Evolutionary conservation across 2,888 invertebrate species (phyloP), one percentile per base, ranked within the genome.

Genomic region (Tuberolachnus salignus): DNA sequence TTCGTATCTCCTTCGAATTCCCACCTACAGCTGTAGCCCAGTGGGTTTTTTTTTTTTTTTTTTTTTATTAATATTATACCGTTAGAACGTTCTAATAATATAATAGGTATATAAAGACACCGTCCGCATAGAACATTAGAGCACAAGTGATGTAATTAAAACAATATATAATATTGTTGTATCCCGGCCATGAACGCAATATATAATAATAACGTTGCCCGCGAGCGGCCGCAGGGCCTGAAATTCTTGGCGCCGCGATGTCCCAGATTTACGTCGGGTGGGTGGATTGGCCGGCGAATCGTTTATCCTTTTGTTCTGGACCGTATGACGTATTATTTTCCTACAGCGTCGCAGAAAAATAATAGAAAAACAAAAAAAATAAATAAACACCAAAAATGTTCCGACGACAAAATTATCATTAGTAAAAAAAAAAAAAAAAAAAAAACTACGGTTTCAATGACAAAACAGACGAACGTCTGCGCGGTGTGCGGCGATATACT

Each of bases 201-300:
- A 34, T 34, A 34, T 6, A 11, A 51, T 61, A 42, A 64, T 57
- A 59, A 46, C n/a, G 59, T 14, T 26, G 59, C 49, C 46, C 19
- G 6, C 49, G 49, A 72, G 49, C n/a, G n/a, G n/a, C n/a, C n/a
- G n/a, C n/a, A n/a, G n/a, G n/a, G n/a, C 59, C 46, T 44, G 19
- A 61, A 72, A 59, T 26, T 49, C 23, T 72, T 72, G 72, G 72
- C 59, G 72, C 59, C 72, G 14, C 59, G 72, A 72, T 19, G 72
- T 59, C 49, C 46, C 59, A 72, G 23, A 72, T 72, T 49, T 61
- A 26, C 26, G 2, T 14, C 8, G 23, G 49, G 3, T n/a, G 26
- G 49, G 13, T 19, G 49, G 49, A 49, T 59, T 72, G 59, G 26
- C 59, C 26, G 11, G 72, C 26, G 71, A 71, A 71, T 61, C 23